Base-by-base conservation (phyloP, 2,888 invertebrate genomes). In the Nomada ferruginata region DNA sequence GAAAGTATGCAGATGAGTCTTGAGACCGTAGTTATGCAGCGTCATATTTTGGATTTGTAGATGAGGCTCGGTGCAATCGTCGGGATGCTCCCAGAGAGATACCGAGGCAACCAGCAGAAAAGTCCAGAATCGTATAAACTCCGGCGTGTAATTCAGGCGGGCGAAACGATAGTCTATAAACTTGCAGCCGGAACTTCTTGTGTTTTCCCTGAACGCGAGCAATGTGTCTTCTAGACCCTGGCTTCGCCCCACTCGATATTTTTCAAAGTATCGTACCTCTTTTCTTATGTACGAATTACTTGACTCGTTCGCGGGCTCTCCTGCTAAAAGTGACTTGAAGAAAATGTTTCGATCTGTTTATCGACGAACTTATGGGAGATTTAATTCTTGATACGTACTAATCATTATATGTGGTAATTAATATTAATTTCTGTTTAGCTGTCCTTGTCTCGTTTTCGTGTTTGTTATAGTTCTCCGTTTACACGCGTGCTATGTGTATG, bases 111-210 rank as follows among this genome's bases (percentile, higher is more conserved):
- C 74, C 73, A 72, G 74, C 55, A 74, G 78, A 82, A 79, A 85
- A 83, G 83, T 85, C 69, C 68, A 50, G 60, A 42, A 59, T 79
- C 79, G 77, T 82, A 82, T 78, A 79, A 84, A 84, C 82, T 78
- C 73, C 53, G 29, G 20, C 69, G 72, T 79, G 77, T 79, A 85
- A 82, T 84, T 85, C 76, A 84, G 57, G 50, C 76, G 72, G 60
- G 77, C 79, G 76, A 82, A 84, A 85, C 72, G 81, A 75, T 72
- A 79, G 79, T 82, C 85, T 76, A 85, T 85, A 85, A 85, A 85
- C 79, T 75, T 84, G 84, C 81, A 72, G 74, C 73, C 76, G 69
- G 71, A 74, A 75, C 76, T 79, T 84, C 72, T 79, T 64, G 72
- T 73, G 76, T 82, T 79, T 83, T 77, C 79, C 75, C 68, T 69